Base-by-base conservation (phyloP, 2,888 invertebrate species). In the Hypercompe scribonia region DNA sequence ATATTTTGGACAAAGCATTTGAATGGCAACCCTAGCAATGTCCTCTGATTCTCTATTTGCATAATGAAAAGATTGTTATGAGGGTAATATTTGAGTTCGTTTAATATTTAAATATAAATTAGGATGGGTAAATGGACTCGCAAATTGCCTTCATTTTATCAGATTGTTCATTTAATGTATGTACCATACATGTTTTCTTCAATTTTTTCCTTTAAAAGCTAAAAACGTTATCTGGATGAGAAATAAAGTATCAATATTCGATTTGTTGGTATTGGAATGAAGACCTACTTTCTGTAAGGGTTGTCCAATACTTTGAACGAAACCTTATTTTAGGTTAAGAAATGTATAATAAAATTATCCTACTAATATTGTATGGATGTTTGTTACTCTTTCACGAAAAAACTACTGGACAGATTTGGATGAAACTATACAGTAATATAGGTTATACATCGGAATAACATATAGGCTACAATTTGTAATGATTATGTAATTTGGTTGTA, bases 61-160 rank as follows among this genome's bases (percentile, higher is more conserved):
- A 73, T 69, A 73, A 73, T 69, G 33, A 11, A 21, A 68, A 73
- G 50, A 68, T 65, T 65, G 72, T 64, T 72, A n/a, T 28, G 34
- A 72, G 34, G 33, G 68, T n/a, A n/a, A 58, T 50, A 68, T 68
- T 68, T 63, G n/a, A 46, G 61, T 50, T 63, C 36, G 28, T 50
- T 64, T 65, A 68, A 74, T 64, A 68, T 61, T 42, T 58, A 54
- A 68, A 50, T 68, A 39, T 24, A 28, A 54, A 65, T 39, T 36
- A 13, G 33, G 15, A 34, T 4, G 31, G 31, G 61, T 54, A 46
- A 68, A 68, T 31, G 42, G 33, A 36, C 54, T 54, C 33, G 33
- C 54, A 54, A 68, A 68, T 34, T 46, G n/a, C 7, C 28, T 36
- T 68, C 54, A n/a, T 36, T 24, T 66, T 33, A 31, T 61, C 31